Base-by-base conservation (phyloP, 1,140 invertebrate genomes). In the Oedothorax gibbosus region DNA sequence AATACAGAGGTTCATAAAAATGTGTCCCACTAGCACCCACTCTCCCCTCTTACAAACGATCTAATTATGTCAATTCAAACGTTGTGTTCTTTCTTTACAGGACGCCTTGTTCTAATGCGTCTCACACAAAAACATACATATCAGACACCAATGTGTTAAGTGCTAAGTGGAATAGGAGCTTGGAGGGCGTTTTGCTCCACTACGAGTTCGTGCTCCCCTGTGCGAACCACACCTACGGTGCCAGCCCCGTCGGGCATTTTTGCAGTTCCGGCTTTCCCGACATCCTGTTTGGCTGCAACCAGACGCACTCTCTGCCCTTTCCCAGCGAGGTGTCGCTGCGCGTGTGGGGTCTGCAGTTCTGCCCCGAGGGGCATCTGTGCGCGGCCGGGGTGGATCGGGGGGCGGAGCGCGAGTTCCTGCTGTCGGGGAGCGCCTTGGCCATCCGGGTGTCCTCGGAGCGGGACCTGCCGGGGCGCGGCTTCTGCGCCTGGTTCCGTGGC, bases 71-170 rank as follows among this genome's bases (percentile, higher is more conserved):
- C n/a, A n/a, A n/a, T n/a, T n/a, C n/a, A n/a, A n/a, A n/a, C n/a
- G n/a, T n/a, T n/a, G n/a, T 35, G 8, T 11, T 79, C n/a, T 56
- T 49, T 35, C 35, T 66, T 21, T 15, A 35, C 51, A 84, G 81
- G 81, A 56, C 69, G 18, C 2, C 81, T 66, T 84, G 81, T 49
- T 73, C 80, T 73, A 3, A 72, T 53, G 69, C 80, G 73, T 35
- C 35, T 35, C 80, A 73, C 51, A 82, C 57, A 76, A 69, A 84
- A 84, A 66, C 66, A n/a, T 84, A 84, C 81, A 84, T 84, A 84
- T 84, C 81, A 84, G 71, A 84, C 65, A 75, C n/a, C 14, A 84
- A 84, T 21, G 50, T 56, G 12, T 75, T 84, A 56, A 75, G 49
- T 18, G 51, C 75, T 18, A 20, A 75, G 14, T 84, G 71, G 72